phyloP scores from a whole-genome alignment of 1,140 invertebrate species.

The Saccostrea echinata region DNA sequence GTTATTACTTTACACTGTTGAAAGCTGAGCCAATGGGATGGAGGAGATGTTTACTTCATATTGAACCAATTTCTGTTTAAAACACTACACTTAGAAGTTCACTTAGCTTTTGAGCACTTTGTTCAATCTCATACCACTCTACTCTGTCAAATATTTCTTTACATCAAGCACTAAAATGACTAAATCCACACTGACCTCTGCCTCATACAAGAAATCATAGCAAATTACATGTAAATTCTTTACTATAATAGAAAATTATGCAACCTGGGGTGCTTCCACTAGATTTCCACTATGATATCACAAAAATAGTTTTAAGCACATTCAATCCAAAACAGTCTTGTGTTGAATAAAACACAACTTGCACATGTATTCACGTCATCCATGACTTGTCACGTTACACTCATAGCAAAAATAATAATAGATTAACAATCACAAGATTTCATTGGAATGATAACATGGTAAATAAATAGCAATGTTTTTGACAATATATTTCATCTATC shows the following conservation, averaged over 20 bases:
- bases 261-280: neutral
- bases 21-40: too few species aligned
- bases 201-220: neutral
- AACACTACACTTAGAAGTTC: neutral
- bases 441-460: constrained; percentile 32
- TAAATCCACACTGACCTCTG: neutral
- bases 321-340: neutral
- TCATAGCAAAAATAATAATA: constrained; percentile 31
- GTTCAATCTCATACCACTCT: neutral
- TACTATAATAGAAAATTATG: neutral
- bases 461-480: constrained; percentile 36
- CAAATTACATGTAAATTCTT: constrained; percentile 2
- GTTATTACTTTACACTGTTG: too few species aligned
- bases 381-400: constrained; percentile 20
- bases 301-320: neutral
- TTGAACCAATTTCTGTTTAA: too few species aligned
- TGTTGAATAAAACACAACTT: constrained; percentile 2
- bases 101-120: neutral
- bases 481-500: neutral
- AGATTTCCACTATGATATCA: neutral
- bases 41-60: too few species aligned
- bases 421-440: constrained; percentile 30
- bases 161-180: neutral
- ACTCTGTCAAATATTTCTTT: neutral
- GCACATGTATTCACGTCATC: neutral